Conservation (phyloP, 2,113 vertebrate genomes). For the Aspiorhynchus laticeps region DNA sequence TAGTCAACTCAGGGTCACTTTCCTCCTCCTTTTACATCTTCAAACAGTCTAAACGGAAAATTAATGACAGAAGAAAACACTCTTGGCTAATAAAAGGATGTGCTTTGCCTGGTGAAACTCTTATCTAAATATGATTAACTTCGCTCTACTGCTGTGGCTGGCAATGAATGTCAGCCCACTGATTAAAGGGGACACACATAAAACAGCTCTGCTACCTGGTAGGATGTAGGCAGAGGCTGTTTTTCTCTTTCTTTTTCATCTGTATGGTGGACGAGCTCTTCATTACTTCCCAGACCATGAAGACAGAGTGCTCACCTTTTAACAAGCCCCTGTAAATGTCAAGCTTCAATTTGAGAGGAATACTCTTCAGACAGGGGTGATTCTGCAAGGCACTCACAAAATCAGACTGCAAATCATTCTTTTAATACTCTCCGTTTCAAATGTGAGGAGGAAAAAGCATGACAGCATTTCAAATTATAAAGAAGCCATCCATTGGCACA, state of each 20-base stretch:
- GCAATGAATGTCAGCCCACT: conserved; percentile 55
- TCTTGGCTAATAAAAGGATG: conserved; percentile 52
- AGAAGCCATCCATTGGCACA: conserved; percentile 4
- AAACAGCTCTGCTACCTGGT: conserved; percentile 33
- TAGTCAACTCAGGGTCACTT: conserved; percentile 29
- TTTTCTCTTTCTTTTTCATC: conserved; percentile 37
- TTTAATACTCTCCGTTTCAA: conserved; percentile 13
- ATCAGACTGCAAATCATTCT: conserved; percentile 19
- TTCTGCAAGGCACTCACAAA: conserved; percentile 30
- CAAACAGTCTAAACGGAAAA: conserved; percentile 15
- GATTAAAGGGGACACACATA: conserved; percentile 43
- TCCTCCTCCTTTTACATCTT: conserved; percentile 10
- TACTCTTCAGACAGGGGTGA: conserved; percentile 23
- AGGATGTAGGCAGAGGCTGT: conserved; percentile 25
- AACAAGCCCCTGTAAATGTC: conserved; percentile 59
- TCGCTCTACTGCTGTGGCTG: conserved; percentile 42
- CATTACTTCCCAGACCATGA: conserved; percentile 51
- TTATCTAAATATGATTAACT: conserved; percentile 63
- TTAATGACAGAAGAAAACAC: conserved; percentile 46
- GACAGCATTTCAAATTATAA: conserved; percentile 17
- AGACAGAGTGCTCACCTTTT: conserved; percentile 54
- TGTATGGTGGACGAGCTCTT: conserved; percentile 43
- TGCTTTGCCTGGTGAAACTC: conserved; percentile 48
- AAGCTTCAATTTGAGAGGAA: conserved; percentile 52
- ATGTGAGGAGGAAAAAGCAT: not conserved